These are phyloP conservation scores for Peromyscus eremicus DNA, from an alignment of 2,797 vertebrate genomes.

Conservation along the genomic window DNA sequence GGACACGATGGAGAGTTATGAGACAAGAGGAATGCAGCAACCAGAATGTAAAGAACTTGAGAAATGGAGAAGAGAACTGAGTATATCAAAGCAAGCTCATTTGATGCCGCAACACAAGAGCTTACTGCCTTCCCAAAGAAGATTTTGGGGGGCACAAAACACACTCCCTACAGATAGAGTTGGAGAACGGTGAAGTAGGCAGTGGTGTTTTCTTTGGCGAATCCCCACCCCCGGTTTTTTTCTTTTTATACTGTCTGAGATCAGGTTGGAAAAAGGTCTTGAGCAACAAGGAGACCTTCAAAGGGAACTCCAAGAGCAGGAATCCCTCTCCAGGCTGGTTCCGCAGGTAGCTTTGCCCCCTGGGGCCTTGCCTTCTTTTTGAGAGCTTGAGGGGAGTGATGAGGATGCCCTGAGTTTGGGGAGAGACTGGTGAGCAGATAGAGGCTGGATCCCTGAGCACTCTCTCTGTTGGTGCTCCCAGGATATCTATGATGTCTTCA, in stretches of 20 bases:
- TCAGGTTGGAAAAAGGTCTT: not conserved
- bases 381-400: not conserved
- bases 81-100: not conserved
- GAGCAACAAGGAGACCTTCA: not conserved
- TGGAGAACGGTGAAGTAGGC: not conserved
- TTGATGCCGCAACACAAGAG: too few species aligned
- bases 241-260: not conserved
- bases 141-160: not conserved
- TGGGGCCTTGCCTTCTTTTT: not conserved
- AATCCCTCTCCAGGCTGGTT: not conserved
- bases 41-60: not conserved
- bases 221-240: not conserved
- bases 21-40: not conserved
- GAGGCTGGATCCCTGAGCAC: not conserved
- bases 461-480: fast-evolving
- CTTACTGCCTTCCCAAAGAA: not conserved
- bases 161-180: too few species aligned
- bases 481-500: not conserved
- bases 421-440: not conserved
- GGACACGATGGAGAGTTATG: not conserved
- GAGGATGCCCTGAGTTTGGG: not conserved
- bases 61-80: not conserved
- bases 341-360: not conserved
- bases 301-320: not conserved
- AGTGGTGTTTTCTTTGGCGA: not conserved